phyloP scores from a whole-genome alignment of 1,140 invertebrate species.

The Piezodorus guildinii region DNA sequence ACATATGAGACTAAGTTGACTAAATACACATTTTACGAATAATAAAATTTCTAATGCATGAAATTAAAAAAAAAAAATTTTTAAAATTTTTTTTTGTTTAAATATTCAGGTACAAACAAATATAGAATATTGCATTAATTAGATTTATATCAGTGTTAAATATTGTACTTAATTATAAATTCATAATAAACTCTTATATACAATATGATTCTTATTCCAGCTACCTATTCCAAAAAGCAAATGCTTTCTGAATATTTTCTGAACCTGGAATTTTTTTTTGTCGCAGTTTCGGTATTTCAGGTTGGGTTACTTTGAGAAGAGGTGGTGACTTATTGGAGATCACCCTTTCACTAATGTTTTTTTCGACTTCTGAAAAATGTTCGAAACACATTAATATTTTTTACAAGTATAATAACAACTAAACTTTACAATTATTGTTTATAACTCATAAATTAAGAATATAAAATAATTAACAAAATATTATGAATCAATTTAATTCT shows the following conservation, averaged over 20 bases:
- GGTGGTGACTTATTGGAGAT: not conserved
- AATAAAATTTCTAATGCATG: no score
- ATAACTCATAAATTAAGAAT: no score
- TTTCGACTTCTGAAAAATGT: not conserved
- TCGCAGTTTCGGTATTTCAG: not conserved
- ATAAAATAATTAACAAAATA: no score
- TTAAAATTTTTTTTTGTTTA: no score
- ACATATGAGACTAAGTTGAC: no score
- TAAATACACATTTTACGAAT: no score
- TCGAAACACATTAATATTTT: no score
- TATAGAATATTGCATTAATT: not conserved
- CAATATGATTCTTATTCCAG: not conserved
- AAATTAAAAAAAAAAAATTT: no score
- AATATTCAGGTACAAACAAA: constrained; percentile 12
- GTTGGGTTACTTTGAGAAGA: not conserved
- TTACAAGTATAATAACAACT: no score
- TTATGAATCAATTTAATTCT: no score
- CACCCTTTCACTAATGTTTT: not conserved
- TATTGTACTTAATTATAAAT: constrained; percentile 5
- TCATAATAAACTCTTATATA: not conserved
- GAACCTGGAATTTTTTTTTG: not conserved
- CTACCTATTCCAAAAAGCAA: constrained; percentile 28
- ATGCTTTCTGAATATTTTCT: constrained; percentile 28
- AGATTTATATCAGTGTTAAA: not conserved
- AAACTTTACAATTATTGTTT: no score